These are phyloP conservation scores for Anticlea derivata DNA, from an alignment of 2,888 invertebrate species.

Conservation along the genomic window DNA sequence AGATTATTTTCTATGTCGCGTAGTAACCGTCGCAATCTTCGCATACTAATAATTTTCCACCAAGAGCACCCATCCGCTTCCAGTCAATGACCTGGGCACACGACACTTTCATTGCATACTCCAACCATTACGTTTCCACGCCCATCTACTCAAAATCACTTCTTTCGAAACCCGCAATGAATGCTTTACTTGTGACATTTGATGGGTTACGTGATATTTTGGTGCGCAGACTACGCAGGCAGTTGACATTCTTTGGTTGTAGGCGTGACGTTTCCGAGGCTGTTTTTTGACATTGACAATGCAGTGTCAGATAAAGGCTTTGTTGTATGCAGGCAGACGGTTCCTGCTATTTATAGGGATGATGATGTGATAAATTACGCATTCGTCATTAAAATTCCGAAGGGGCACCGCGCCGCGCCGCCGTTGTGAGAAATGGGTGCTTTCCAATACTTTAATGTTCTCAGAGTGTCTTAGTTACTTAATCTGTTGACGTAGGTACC, in stretches of 20 bases:
- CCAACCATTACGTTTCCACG: constrained; percentile 27
- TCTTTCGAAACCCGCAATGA: constrained; percentile 24
- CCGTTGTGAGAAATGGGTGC: background rate
- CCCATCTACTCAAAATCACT: constrained; percentile 4
- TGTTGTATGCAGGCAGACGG: constrained; percentile 19
- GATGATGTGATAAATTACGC: constrained; percentile 11
- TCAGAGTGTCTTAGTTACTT: no score
- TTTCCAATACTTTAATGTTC: no score
- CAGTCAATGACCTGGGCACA: constrained; percentile 53
- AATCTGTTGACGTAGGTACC: no score
- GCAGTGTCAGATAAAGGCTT: constrained; percentile 33
- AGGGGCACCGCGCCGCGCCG: constrained; percentile 5
- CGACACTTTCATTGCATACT: constrained; percentile 44
- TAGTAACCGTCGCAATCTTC: constrained; percentile 28
- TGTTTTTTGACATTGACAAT: constrained; percentile 56
- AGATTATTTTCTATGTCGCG: constrained; percentile 7
- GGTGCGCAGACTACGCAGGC: constrained; percentile 5
- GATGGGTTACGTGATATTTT: constrained; percentile 11
- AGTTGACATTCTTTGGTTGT: constrained; percentile 42
- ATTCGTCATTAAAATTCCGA: constrained; percentile 10
- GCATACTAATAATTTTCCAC: constrained; percentile 47
- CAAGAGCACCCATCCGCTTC: constrained; percentile 45
- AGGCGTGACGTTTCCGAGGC: constrained; percentile 40
- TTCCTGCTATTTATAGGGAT: constrained; percentile 14
- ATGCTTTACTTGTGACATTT: constrained; percentile 15